Evolutionary conservation across 2,888 invertebrate genomes (phyloP).

Genomic region (Eumacrocentrus americanus): DNA sequence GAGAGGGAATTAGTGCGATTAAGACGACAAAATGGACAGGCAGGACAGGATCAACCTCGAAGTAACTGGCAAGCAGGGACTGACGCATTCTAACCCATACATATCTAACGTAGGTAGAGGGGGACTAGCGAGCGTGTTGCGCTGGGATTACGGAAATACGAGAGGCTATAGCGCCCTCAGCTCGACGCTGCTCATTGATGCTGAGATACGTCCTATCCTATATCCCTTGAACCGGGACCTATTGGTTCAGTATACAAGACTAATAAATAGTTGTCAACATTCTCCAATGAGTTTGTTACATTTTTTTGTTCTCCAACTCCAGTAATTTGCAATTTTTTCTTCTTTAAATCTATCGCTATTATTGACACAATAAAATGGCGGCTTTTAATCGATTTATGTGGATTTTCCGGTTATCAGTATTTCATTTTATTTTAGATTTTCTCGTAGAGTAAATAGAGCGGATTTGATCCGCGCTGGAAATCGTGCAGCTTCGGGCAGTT

Average conservation of each 20-base stretch:
- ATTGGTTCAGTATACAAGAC: slow-evolving; percentile 48
- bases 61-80: slow-evolving; percentile 48
- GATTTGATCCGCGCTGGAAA: slow-evolving; percentile 15
- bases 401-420: too few species aligned
- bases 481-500: slow-evolving; percentile 18
- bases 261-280: too few species aligned
- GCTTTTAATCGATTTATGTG: background rate
- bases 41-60: slow-evolving; percentile 48
- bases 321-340: too few species aligned
- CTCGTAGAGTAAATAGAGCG: background rate
- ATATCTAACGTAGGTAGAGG: slow-evolving; percentile 23
- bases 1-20: slow-evolving; percentile 47
- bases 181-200: slow-evolving; percentile 50
- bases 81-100: background rate
- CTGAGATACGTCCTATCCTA: slow-evolving; percentile 59
- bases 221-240: slow-evolving; percentile 53
- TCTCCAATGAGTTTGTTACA: too few species aligned
- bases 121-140: slow-evolving; percentile 45
- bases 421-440: background rate
- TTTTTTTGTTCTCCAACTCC: too few species aligned
- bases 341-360: too few species aligned
- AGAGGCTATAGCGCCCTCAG: slow-evolving; percentile 37
- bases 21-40: slow-evolving; percentile 48
- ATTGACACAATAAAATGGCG: background rate
- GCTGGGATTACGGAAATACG: slow-evolving; percentile 56